Conservation (phyloP, 2,888 invertebrate species). For the Cosmopolites sordidus region DNA sequence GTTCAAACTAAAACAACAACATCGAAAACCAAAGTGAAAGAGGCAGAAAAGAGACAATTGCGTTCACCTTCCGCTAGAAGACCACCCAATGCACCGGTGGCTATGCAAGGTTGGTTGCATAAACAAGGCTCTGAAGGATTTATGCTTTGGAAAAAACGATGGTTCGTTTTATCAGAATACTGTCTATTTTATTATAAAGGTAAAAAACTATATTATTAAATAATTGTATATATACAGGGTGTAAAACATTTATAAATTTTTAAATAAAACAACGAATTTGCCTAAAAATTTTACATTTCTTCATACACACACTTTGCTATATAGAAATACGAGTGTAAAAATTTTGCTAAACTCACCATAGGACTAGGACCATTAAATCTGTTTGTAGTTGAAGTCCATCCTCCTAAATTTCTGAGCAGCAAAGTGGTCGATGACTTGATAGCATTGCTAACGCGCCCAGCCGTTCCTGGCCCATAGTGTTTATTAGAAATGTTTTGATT, state of each 20-base stretch:
- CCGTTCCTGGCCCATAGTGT: too few relatives aligned
- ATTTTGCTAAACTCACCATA: too few relatives aligned
- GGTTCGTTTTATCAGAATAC: slow-evolving; percentile 92
- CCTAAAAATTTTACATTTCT: too few relatives aligned
- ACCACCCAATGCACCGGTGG: slow-evolving; percentile 77
- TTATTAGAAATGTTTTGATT: too few relatives aligned
- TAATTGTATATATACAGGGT: too few relatives aligned
- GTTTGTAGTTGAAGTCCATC: too few relatives aligned
- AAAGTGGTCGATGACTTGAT: too few relatives aligned
- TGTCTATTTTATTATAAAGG: slow-evolving; percentile 93
- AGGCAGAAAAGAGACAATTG: slow-evolving; percentile 50
- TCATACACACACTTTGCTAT: too few relatives aligned
- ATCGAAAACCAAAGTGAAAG: slow-evolving; percentile 35
- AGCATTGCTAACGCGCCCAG: too few relatives aligned
- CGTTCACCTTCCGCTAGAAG: slow-evolving; percentile 81
- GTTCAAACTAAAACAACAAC: slow-evolving; percentile 31
- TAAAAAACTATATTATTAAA: slow-evolving; percentile 48
- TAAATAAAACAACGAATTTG: not conserved
- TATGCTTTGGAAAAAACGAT: slow-evolving; percentile 90
- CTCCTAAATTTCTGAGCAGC: too few relatives aligned
- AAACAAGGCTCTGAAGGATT: slow-evolving; percentile 91
- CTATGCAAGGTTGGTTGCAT: slow-evolving; percentile 84
- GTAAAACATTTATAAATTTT: not conserved
- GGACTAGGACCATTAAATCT: too few relatives aligned
- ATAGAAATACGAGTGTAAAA: too few relatives aligned